These are phyloP conservation scores for Gobius niger DNA, from an alignment of 2,113 vertebrate genomes.

Conservation along the genomic window DNA sequence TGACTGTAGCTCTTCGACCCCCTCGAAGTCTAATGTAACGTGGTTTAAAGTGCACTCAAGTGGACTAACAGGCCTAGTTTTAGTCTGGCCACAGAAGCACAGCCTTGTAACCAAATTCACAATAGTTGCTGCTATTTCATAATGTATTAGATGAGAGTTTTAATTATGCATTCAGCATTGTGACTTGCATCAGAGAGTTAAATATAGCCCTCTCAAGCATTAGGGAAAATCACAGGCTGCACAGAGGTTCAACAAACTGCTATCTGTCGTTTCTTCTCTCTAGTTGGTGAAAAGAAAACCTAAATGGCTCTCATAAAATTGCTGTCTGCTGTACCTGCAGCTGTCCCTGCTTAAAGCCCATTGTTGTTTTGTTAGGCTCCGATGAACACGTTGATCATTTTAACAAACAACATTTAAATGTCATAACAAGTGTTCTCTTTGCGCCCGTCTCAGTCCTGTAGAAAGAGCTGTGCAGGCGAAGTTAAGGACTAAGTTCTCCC, in stretches of 20 bases:
- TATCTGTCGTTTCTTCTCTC: neutral
- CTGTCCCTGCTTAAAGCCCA: no score
- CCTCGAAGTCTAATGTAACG: neutral
- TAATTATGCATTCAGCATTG: constrained; percentile 16
- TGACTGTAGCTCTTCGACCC: neutral
- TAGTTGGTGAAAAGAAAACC: neutral
- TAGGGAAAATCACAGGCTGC: neutral
- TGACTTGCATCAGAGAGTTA: constrained; percentile 13
- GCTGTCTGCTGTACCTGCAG: no score
- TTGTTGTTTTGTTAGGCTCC: no score
- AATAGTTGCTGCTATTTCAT: constrained; percentile 13
- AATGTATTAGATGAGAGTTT: constrained; percentile 12
- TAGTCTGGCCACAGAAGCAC: neutral
- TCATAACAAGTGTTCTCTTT: no score
- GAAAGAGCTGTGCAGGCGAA: no score
- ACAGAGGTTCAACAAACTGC: neutral
- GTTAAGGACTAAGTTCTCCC: no score
- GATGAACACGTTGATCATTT: no score
- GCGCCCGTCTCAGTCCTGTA: no score
- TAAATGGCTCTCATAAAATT: neutral
- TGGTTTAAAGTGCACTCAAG: neutral
- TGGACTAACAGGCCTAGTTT: neutral
- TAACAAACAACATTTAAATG: no score
- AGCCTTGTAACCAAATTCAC: constrained; percentile 1
- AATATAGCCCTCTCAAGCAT: constrained; percentile 2